Percentiles rank a stretch among this genome's conserved stretches.
Conservation (phyloP, 2,888 invertebrate species). For the Cryptosula pallasiana region DNA sequence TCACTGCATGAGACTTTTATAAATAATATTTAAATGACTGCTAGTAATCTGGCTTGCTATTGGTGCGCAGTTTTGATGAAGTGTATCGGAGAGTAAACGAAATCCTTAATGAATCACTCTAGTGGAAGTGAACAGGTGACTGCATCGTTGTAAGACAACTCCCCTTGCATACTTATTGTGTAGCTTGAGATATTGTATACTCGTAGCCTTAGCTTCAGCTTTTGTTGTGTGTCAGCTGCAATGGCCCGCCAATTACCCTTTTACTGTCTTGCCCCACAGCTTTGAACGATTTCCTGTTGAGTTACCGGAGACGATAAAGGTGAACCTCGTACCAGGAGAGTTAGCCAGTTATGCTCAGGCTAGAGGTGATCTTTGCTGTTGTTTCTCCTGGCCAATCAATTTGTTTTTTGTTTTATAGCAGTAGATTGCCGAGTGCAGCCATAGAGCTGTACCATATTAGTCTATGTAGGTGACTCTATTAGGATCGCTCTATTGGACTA, state of each 20-base stretch:
- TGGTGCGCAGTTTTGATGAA: slow-evolving; percentile 18
- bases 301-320: slow-evolving; percentile 18
- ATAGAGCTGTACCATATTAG: no score
- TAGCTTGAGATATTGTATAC: neutral
- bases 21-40: no score
- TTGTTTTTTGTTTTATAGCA: no score
- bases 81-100: neutral
- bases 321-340: slow-evolving; percentile 15
- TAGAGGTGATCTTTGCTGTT: neutral
- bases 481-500: no score
- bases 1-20: no score
- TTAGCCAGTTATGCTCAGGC: slow-evolving; percentile 1
- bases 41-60: neutral
- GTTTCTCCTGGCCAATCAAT: no score
- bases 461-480: no score
- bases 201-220: neutral
- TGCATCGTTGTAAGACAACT: neutral
- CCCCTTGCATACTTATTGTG: neutral
- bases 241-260: no score
- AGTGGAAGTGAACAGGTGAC: neutral
- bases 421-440: no score
- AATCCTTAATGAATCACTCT: neutral
- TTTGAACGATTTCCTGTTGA: slow-evolving; percentile 21
- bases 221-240: neutral
- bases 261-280: slow-evolving; percentile 17